Base-by-base conservation (phyloP, 2,113 vertebrate species). In the Neodontobutis hainanensis region DNA sequence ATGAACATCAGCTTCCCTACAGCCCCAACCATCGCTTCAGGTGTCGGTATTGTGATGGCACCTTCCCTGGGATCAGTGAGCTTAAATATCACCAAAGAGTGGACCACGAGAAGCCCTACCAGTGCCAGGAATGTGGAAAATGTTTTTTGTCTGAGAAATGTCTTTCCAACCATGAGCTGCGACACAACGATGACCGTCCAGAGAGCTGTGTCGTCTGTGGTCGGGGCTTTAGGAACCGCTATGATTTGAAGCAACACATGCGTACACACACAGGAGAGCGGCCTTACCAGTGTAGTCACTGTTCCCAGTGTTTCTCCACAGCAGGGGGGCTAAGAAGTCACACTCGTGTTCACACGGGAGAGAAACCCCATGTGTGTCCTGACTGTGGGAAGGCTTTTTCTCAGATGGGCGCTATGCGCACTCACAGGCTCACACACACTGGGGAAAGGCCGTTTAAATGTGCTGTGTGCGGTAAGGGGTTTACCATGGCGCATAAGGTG, bases 361-460 rank as follows among this genome's bases (percentile, higher is more conserved):
- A 91, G 62, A 90, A 89, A 65, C 90, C 90, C 0, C 88, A 90
- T 1, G 65, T 84, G 5, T 91, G 90, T 70, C 88, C 90, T 0
- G 90, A 91, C 2, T 91, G 90, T 8, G 90, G 89, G 0, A 91
- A 90, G 56, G 87, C 88, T 1, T 91, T 91, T 64, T 89, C 87
- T 40, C 88, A 90, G 78, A 89, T 88, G 72, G 89, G 88, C 0
- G 89, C 87, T 0, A 89, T 91, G 88, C 88, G 87, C 61, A 90
- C 89, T 1, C 90, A 91, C 78, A 73, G 89, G 70, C 85, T 90
- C 67, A 91, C 88, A 12, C 90, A 91, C 75, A 90, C 90, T 0
- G 90, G 90, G 4, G 90, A 90, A 58, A 66, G 87, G 45, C 90
- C 89, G 0, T 90, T 90, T 68, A 90, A 90, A 48, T 91, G 90